Percentiles rank a stretch among this genome's conserved stretches.
Evolutionary conservation across 2,113 vertebrate species (phyloP).

Genomic region (Toxotes jaculatrix): DNA sequence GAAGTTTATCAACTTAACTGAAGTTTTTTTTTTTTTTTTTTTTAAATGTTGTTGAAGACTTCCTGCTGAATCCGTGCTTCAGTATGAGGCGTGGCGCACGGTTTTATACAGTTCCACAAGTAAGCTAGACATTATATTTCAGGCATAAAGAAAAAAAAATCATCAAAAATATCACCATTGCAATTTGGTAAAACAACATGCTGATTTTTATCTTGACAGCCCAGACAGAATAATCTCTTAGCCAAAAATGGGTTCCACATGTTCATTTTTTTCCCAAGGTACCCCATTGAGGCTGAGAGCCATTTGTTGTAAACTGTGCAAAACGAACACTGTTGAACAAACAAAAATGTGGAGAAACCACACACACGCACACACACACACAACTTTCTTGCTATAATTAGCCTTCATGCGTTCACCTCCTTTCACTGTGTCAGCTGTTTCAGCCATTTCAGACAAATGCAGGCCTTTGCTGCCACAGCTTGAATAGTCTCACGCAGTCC

Average conservation of each 20-base stretch:
- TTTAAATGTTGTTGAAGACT: neutral
- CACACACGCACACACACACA: conserved; percentile 55
- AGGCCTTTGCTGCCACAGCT: neutral
- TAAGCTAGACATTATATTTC: conserved; percentile 14
- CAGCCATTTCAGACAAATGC: conserved; percentile 20
- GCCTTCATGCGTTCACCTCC: conserved; percentile 36
- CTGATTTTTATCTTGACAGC: conserved; percentile 57
- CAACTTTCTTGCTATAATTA: conserved; percentile 51
- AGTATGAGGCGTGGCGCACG: neutral
- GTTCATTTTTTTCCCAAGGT: conserved; percentile 53
- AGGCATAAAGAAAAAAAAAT: conserved; percentile 13
- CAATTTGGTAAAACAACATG: conserved; percentile 49
- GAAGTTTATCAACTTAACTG: neutral
- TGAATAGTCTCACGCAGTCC: conserved; percentile 2
- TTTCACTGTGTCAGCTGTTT: conserved; percentile 60
- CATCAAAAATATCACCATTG: neutral
- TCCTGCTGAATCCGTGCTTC: neutral
- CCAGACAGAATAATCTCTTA: conserved; percentile 73
- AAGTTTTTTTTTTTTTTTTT: neutral
- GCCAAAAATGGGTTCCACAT: conserved; percentile 79
- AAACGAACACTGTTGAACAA: conserved; percentile 54
- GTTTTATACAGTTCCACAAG: conserved; percentile 13
- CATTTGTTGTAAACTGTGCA: conserved; percentile 66
- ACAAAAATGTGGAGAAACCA: conserved; percentile 47
- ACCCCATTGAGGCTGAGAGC: conserved; percentile 54